These are phyloP conservation scores for Motacilla alba DNA, from an alignment of 2,113 vertebrate genomes.

Conservation along the genomic window DNA sequence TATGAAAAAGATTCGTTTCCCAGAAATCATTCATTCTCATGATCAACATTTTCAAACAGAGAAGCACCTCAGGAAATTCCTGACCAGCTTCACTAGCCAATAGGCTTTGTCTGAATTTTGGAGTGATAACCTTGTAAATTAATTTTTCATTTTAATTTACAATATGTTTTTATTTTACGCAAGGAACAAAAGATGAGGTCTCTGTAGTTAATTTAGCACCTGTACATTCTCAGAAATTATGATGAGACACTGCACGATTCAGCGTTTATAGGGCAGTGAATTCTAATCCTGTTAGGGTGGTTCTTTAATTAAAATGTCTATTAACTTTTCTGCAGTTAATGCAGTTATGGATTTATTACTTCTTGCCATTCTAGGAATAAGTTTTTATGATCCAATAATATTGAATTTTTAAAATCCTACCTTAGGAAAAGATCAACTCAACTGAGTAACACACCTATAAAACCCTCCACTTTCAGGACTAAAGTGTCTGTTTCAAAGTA, in stretches of 20 bases:
- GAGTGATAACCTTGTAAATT: conserved; percentile 17
- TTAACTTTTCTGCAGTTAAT: conserved; percentile 43
- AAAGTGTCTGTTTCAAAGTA: neutral
- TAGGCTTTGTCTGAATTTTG: neutral
- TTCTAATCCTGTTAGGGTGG: conserved; percentile 47
- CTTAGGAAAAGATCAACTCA: neutral
- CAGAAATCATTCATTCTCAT: neutral
- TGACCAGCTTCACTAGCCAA: neutral
- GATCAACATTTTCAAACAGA: neutral
- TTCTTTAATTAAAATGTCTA: conserved; percentile 63
- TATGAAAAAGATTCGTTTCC: neutral
- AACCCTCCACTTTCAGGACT: neutral
- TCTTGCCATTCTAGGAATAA: neutral
- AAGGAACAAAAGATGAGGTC: conserved; percentile 5
- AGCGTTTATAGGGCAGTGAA: conserved; percentile 31
- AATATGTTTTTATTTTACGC: conserved; percentile 34
- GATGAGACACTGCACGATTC: conserved; percentile 13
- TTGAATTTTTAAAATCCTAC: conserved; percentile 36
- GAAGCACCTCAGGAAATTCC: neutral
- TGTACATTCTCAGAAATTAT: conserved; percentile 16
- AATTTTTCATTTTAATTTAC: conserved; percentile 49
- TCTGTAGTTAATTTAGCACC: conserved; percentile 51
- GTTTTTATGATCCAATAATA: conserved; percentile 30
- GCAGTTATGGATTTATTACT: conserved; percentile 53
- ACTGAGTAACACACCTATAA: neutral